Evolutionary conservation across 2,888 invertebrate genomes (phyloP), one percentile per base, ranked within the genome.

Genomic region (Brachyptera putata): DNA sequence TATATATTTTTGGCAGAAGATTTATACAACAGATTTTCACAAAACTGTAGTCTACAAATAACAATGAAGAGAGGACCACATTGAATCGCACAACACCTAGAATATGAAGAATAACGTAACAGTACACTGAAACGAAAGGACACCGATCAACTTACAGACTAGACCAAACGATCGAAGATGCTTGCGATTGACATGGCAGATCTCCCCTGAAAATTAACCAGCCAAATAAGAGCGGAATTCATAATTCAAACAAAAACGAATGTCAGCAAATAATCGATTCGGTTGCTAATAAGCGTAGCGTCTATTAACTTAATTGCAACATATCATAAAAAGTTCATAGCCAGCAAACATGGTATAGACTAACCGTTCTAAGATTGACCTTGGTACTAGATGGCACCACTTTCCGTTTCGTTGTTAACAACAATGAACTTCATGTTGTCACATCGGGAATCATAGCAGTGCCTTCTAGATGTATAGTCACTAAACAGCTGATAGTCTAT

Each of bases 151-250:
- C 76, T 77, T 76, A 76, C 76, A 75, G 72, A 69, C 73, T 75
- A 68, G 70, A 71, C 67, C 73, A 72, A 65, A 72, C 69, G 61
- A 71, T 70, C 65, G 73, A 69, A 64, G 72, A 68, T 63, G 71
- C 71, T 71, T 75, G 75, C 66, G 73, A 71, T 68, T 76, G 75
- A 69, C 74, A 70, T 67, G 76, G 75, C 68, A 77, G 71, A 70
- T 69, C 74, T 72, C 64, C 65, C 63, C 64, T 65, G 64, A 48
- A 64, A 63, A 64, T 41, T 50, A 58, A 61, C 50, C 50, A 50
- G 50, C 50, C 14, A 50, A 50, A 50, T 50, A 50, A 26, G 26
- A 50, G 50, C 50, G 30, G 50, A 3, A 50, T 30, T n/a, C 9
- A 50, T n/a, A 25, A 3, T 18, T 30, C 26, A n/a, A 30, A 50